These are phyloP conservation scores for Anniella stebbinsi DNA, from an alignment of 2,797 vertebrate species.

Conservation along the genomic window DNA sequence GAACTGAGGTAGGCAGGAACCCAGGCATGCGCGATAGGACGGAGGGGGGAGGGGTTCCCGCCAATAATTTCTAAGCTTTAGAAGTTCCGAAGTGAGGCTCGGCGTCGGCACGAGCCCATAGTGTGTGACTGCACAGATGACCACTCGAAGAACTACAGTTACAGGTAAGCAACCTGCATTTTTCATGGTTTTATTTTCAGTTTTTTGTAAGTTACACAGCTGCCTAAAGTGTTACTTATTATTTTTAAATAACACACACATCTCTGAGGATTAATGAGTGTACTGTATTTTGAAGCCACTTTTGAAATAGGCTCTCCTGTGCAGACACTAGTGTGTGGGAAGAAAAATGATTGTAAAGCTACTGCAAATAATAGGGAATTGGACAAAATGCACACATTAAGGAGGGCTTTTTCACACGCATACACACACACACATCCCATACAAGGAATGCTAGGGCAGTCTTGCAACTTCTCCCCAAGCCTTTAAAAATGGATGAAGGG, in stretches of 20 bases:
- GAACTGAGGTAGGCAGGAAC: too few relatives aligned
- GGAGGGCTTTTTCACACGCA: neutral
- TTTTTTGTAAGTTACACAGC: constrained; percentile 31
- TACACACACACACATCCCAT: neutral
- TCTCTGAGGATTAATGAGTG: neutral
- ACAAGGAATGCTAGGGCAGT: neutral
- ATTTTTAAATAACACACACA: neutral
- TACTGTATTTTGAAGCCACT: neutral
- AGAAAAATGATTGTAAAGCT: neutral
- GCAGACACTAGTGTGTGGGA: neutral
- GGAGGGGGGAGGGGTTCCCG: too few relatives aligned
- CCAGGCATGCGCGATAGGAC: too few relatives aligned
- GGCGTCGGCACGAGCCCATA: too few relatives aligned
- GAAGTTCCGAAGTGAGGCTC: too few relatives aligned
- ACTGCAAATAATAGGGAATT: neutral
- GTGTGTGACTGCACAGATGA: too few relatives aligned
- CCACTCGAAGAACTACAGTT: too few relatives aligned
- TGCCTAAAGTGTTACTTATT: constrained; percentile 26
- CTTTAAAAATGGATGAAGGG: neutral
- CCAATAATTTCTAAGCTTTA: too few relatives aligned
- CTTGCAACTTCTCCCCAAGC: neutral
- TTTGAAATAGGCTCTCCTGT: neutral
- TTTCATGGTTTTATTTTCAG: constrained; percentile 55
- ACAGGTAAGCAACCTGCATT: too few relatives aligned
- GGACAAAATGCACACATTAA: neutral